Evolutionary conservation across 1,140 invertebrate species (phyloP), one percentile per base, ranked within the genome.

Genomic region (Sycophaga agraensis): DNA sequence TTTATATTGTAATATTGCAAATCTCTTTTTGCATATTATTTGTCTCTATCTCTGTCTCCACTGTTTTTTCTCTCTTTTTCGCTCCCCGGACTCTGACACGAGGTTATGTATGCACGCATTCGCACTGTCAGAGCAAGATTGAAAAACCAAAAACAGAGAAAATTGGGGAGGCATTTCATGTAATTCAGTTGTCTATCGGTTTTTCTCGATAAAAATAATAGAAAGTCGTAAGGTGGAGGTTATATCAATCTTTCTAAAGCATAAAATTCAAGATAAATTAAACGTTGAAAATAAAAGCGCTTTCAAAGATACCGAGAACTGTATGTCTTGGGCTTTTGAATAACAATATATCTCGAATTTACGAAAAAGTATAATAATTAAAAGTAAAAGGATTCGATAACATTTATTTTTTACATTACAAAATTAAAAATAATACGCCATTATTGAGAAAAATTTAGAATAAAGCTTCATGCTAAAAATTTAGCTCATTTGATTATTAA

Each of bases 21-120:
- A 42, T 54, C 21, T 42, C 22, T 26, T n/a, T n/a, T 54, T 54
- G 19, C 37, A 42, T 54, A 54, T n/a, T 51, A 21, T n/a, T 42
- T 34, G 39, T 24, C 53, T 43, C 39, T 46, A 21, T 46, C 17
- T 63, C 49, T 45, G 37, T 28, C 22, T 54, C 14, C 26, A 34
- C 24, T 55, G 21, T 55, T 50, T 63, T 43, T 21, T 53, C 46
- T 60, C 39, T 60, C 40, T 60, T 60, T 28, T 42, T 64, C 43
- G 39, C 43, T 59, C 24, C 8, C 28, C 22, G 7, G 37, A 48
- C 22, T 58, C 45, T 48, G 22, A 49, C 31, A 24, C 46, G 19
- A 55, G 11, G 12, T 45, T 42, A 35, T 22, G 28, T 53, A 35
- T 59, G 48, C 58, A 59, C 58, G 48, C 48, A 51, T 26, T 51